Conservation (phyloP, 2,797 vertebrate genomes). For the Acanthornis magna region DNA sequence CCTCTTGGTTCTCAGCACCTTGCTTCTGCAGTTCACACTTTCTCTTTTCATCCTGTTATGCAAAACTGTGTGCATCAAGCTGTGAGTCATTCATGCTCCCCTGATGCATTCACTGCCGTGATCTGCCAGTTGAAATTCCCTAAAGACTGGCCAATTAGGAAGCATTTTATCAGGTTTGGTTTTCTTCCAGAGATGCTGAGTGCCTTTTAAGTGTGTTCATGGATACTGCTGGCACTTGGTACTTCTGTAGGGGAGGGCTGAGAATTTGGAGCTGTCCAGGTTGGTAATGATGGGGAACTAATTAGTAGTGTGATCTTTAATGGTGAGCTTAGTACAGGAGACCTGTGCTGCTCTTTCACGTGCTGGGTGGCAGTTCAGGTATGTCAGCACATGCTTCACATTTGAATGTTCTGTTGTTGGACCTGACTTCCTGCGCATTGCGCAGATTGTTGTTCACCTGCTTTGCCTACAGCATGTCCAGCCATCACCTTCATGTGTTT, state of each 20-base stretch:
- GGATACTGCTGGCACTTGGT: not conserved
- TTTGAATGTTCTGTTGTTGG: not conserved
- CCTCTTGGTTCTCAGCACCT: not conserved
- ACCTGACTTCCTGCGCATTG: not conserved
- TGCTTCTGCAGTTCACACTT: not conserved
- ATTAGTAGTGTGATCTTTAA: not conserved
- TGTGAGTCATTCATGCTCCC: not conserved
- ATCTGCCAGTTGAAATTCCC: not conserved
- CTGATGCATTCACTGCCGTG: not conserved
- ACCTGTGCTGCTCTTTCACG: not conserved
- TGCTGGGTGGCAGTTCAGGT: not conserved
- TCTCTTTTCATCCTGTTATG: not conserved
- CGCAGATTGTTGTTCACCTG: not conserved
- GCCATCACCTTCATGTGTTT: not conserved
- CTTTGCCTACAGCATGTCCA: not conserved
- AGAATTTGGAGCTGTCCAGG: not conserved
- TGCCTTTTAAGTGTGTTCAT: not conserved
- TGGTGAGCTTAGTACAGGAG: not conserved
- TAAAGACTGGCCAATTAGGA: not conserved
- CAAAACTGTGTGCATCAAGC: not conserved
- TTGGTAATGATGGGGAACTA: not conserved
- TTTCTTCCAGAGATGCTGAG: conserved; percentile 1
- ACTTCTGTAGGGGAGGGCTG: not conserved
- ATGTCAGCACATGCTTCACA: not conserved
- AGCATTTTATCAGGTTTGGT: not conserved